Conservation (phyloP, 2,113 vertebrate species). For the Mustela nigripes region DNA sequence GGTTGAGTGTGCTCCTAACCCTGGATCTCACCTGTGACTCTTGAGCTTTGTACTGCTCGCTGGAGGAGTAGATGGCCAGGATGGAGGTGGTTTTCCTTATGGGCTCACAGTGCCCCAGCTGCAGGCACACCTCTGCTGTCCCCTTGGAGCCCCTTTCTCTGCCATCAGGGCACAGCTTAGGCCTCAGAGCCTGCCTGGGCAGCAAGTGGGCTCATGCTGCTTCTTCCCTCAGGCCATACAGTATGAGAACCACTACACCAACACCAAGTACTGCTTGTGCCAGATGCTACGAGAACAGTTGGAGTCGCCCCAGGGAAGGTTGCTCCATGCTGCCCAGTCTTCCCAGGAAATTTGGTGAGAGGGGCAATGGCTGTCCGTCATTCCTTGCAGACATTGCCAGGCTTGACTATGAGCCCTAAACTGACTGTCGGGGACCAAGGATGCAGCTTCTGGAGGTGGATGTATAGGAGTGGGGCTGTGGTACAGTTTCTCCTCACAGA, state of each 20-base stretch:
- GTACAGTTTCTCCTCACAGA: neutral
- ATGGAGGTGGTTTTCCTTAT: neutral
- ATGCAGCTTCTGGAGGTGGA: neutral
- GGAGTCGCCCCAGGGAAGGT: constrained; percentile 94
- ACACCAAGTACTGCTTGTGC: constrained; percentile 98
- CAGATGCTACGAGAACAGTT: constrained; percentile 97
- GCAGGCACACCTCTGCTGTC: neutral
- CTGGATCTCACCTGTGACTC: neutral
- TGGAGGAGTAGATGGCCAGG: neutral
- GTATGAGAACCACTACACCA: constrained; percentile 96
- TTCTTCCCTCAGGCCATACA: constrained; percentile 91
- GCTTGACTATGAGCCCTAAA: constrained; percentile 3
- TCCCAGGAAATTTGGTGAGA: constrained; percentile 95
- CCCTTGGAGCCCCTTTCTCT: neutral
- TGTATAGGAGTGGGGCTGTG: neutral
- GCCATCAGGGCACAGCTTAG: neutral
- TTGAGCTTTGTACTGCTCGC: neutral
- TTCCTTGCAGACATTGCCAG: neutral
- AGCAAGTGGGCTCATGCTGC: neutral
- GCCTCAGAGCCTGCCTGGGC: neutral
- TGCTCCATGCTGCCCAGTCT: constrained; percentile 94
- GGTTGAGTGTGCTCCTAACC: neutral
- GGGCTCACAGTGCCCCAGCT: neutral
- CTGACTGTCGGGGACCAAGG: neutral
- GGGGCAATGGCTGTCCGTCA: neutral